Percentiles rank a stretch among this genome's conserved stretches.
These are phyloP conservation scores for Epistrophe eligans DNA, from an alignment of 2,888 invertebrate genomes.

Conservation along the genomic window DNA sequence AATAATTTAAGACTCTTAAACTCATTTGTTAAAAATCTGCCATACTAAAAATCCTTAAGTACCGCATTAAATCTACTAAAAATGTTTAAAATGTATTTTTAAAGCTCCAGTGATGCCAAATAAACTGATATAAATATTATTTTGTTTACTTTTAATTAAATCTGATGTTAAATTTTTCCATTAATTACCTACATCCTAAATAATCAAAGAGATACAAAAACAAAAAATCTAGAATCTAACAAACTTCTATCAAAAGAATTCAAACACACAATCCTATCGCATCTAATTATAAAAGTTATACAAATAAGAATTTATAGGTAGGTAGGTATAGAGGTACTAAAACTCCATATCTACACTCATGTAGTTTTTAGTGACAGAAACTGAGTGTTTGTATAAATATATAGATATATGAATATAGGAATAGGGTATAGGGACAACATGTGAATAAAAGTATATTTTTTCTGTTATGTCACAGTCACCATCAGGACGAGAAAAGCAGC, in stretches of 20 bases:
- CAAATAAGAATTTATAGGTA: conserved; percentile 52
- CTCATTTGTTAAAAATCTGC: no score
- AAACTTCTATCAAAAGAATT: conserved; percentile 7
- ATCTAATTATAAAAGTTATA: conserved; percentile 68
- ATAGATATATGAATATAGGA: not conserved
- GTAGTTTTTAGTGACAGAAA: conserved; percentile 16
- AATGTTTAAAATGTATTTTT: no score
- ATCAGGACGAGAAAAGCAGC: conserved; percentile 5
- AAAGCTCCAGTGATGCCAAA: not conserved
- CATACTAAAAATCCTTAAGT: no score
- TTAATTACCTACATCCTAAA: conserved; percentile 1
- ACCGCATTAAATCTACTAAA: no score
- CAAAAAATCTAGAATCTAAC: conserved; percentile 2
- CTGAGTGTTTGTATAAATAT: not conserved
- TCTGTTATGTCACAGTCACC: conserved; percentile 30
- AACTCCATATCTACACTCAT: not conserved
- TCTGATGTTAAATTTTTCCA: not conserved
- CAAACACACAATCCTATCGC: conserved; percentile 41
- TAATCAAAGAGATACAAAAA: conserved; percentile 7
- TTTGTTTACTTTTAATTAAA: not conserved
- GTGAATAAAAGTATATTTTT: conserved; percentile 35
- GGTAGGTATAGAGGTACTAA: not conserved
- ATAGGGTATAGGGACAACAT: conserved; percentile 26
- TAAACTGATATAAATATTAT: not conserved
- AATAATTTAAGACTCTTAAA: no score